These are phyloP conservation scores for Acanthoscelides obtectus DNA, from an alignment of 2,888 invertebrate species.

Conservation along the genomic window DNA sequence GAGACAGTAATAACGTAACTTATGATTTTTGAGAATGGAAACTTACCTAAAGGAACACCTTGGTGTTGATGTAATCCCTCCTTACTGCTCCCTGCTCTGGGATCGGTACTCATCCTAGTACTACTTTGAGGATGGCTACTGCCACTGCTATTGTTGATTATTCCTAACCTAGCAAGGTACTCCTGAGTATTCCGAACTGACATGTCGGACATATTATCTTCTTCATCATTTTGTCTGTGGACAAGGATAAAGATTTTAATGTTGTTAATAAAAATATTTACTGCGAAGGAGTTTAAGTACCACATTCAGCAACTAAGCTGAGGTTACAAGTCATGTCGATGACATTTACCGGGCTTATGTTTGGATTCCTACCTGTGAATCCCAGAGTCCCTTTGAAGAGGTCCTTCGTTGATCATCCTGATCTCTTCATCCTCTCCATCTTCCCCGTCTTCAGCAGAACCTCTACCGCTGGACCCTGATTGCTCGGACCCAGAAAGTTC, in stretches of 20 bases:
- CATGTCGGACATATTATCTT: conserved; percentile 78
- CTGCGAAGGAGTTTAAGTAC: too few relatives aligned
- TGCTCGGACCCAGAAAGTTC: conserved; percentile 92
- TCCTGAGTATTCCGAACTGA: conserved; percentile 94
- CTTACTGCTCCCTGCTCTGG: conserved; percentile 55
- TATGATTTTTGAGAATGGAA: too few relatives aligned
- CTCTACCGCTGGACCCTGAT: conserved; percentile 92
- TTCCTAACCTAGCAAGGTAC: conserved; percentile 89
- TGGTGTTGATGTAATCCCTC: conserved; percentile 61
- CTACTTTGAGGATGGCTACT: conserved; percentile 59
- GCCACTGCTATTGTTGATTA: conserved; percentile 69
- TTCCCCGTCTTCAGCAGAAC: conserved; percentile 91
- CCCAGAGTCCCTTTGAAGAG: conserved; percentile 69
- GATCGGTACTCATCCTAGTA: conserved; percentile 65
- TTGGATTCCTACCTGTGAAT: conserved; percentile 58
- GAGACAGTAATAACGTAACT: too few relatives aligned
- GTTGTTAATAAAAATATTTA: too few relatives aligned
- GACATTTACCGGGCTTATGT: too few relatives aligned
- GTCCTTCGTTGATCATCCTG: conserved; percentile 93
- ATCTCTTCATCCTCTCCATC: conserved; percentile 96
- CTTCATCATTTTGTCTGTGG: conserved; percentile 56
- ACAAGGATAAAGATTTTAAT: too few relatives aligned
- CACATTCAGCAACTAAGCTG: too few relatives aligned
- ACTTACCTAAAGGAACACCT: conserved; percentile 56
- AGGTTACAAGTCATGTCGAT: too few relatives aligned